A percentile compares a stretch with the other conserved stretches of the same genome.
These are phyloP conservation scores for Eupithecia dodoneata DNA, from an alignment of 2,888 invertebrate species.

Conservation along the genomic window DNA sequence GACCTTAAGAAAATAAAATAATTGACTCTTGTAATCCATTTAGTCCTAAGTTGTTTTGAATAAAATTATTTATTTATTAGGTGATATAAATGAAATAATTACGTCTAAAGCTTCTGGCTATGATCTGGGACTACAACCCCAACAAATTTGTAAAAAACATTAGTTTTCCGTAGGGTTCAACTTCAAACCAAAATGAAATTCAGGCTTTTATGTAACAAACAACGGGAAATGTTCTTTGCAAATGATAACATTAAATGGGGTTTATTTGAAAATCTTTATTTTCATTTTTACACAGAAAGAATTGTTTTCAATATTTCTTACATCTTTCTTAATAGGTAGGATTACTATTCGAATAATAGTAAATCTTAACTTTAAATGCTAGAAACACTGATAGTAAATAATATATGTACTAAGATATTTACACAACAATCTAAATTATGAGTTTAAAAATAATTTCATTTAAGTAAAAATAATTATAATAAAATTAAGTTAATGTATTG, in stretches of 20 bases:
- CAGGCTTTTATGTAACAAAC: too few species aligned
- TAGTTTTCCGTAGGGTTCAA: too few species aligned
- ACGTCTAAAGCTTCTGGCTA: too few species aligned
- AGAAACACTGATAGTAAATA: conserved; percentile 70
- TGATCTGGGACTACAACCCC: too few species aligned
- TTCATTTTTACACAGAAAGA: conserved; percentile 77
- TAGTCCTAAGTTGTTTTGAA: too few species aligned
- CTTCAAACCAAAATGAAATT: too few species aligned
- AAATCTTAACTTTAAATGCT: conserved; percentile 57
- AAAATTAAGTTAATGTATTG: conserved; percentile 54
- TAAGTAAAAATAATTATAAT: conserved; percentile 18
- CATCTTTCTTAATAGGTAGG: conserved; percentile 63
- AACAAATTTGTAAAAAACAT: too few species aligned
- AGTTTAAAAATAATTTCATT: conserved; percentile 50
- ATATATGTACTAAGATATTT: conserved; percentile 69
- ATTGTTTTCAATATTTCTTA: conserved; percentile 70
- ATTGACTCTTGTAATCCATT: too few species aligned
- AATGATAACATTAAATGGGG: conserved; percentile 15
- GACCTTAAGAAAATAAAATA: too few species aligned
- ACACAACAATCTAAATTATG: conserved; percentile 76
- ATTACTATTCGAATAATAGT: conserved; percentile 59
- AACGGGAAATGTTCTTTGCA: background rate
- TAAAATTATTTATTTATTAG: too few species aligned
- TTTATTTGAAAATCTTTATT: conserved; percentile 71
- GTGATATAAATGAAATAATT: too few species aligned